phyloP scores from a whole-genome alignment of 2,888 invertebrate species.

The Brassicogethes aeneus region DNA sequence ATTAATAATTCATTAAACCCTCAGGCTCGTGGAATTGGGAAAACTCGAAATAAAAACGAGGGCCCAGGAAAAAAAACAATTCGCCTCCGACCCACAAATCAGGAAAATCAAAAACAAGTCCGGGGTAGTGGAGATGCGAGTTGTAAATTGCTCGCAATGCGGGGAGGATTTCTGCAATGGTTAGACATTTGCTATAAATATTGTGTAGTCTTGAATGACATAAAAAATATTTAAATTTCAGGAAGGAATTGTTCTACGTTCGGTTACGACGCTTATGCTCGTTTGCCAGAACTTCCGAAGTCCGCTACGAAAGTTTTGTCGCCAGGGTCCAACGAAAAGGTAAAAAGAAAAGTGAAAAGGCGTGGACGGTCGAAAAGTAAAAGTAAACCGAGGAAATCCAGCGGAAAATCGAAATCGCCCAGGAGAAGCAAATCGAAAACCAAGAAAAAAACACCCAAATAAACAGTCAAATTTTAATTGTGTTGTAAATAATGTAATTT shows the following conservation, averaged over 20 bases:
- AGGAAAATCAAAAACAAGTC: conserved; percentile 75
- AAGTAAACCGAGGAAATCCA: conserved; percentile 29
- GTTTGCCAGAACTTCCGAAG: conserved; percentile 36
- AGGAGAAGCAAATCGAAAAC: conserved; percentile 24
- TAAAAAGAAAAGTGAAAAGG: conserved; percentile 28
- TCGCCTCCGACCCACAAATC: conserved; percentile 55
- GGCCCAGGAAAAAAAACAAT: conserved; percentile 59
- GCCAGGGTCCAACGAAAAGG: conserved; percentile 36
- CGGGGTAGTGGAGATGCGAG: conserved; percentile 69
- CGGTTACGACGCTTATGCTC: conserved; percentile 48
- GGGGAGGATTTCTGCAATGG: conserved; percentile 80
- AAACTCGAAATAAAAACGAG: conserved; percentile 68
- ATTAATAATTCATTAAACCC: no score
- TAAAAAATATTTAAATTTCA: conserved; percentile 17
- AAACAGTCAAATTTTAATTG: no score
- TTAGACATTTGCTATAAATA: conserved; percentile 24
- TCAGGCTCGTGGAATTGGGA: conserved; percentile 73
- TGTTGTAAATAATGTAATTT: no score
- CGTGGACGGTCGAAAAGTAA: conserved; percentile 24
- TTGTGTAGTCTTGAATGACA: background rate
- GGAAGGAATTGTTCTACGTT: conserved; percentile 48
- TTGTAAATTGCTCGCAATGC: conserved; percentile 69
- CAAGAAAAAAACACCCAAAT: no score
- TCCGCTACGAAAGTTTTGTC: conserved; percentile 31
- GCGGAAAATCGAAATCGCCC: conserved; percentile 31